These are phyloP conservation scores for Calypte anna DNA, from an alignment of 2,113 vertebrate species.

Conservation along the genomic window DNA sequence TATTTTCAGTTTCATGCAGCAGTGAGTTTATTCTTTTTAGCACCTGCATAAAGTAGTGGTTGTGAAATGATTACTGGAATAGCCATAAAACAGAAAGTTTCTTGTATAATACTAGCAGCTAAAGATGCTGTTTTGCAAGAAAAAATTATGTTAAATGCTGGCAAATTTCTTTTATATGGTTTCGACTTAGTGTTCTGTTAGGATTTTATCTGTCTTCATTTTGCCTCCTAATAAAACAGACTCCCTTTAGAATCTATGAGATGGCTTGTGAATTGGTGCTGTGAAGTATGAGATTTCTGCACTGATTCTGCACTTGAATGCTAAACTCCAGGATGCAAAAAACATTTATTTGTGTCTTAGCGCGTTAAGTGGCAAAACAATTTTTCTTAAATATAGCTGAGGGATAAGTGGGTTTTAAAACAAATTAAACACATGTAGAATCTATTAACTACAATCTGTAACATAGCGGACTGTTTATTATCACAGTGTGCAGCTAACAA, in stretches of 20 bases:
- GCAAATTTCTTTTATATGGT: background rate
- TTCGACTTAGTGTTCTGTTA: background rate
- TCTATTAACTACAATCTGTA: conserved; percentile 9
- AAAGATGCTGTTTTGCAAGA: background rate
- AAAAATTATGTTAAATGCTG: background rate
- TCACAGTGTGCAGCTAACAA: background rate
- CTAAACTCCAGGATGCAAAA: background rate
- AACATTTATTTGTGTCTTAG: background rate
- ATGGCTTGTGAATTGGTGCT: background rate
- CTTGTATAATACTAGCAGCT: background rate
- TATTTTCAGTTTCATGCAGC: background rate
- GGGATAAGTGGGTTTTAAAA: background rate
- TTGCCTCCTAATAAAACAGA: background rate
- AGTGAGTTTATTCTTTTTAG: background rate
- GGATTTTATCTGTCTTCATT: background rate
- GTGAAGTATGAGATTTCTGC: background rate
- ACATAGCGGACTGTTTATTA: background rate
- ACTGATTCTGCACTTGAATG: background rate
- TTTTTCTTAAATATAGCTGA: background rate
- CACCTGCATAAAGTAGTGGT: background rate
- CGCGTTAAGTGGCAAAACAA: background rate
- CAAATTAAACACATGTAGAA: background rate
- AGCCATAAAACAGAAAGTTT: background rate
- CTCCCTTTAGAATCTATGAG: background rate
- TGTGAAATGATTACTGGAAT: background rate